Evolutionary conservation across 2,888 invertebrate species (phyloP).

Genomic region (Drosophila fungiperda): DNA sequence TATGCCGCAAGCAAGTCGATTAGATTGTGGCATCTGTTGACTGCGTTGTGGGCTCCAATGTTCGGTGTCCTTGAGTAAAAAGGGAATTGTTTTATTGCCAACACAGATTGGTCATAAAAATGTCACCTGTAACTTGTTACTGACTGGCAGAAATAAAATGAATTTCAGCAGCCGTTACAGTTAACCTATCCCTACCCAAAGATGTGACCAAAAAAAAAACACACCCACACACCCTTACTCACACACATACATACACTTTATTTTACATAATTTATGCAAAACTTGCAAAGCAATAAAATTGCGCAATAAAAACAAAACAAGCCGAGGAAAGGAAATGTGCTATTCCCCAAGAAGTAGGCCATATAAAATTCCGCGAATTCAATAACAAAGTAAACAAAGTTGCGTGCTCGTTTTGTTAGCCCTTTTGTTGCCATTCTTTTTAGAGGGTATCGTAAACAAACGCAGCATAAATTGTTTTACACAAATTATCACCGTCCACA

Average conservation of each 20-base stretch:
- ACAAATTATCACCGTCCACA: conserved; percentile 10
- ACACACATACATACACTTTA: background rate
- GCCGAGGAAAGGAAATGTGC: background rate
- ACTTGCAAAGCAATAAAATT: conserved; percentile 67
- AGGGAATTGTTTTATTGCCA: conserved; percentile 73
- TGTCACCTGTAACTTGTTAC: conserved; percentile 76
- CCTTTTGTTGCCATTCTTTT: background rate
- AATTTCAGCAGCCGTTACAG: conserved; percentile 58
- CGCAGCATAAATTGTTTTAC: conserved; percentile 43
- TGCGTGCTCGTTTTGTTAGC: background rate
- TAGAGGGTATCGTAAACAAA: conserved; percentile 35
- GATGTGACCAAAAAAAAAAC: background rate
- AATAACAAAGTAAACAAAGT: background rate
- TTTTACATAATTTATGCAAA: conserved; percentile 77
- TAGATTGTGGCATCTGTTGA: conserved; percentile 47
- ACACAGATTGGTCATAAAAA: conserved; percentile 79
- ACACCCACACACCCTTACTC: conserved; percentile 2
- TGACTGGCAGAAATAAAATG: conserved; percentile 71
- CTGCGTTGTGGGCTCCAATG: conserved; percentile 7
- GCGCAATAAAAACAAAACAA: conserved; percentile 23
- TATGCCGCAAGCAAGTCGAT: conserved; percentile 36
- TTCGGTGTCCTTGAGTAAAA: conserved; percentile 54
- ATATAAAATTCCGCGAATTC: background rate
- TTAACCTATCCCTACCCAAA: conserved; percentile 21
- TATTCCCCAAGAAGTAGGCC: conserved; percentile 26